phyloP scores from a whole-genome alignment of 2,113 vertebrate species.

The Tragelaphus imberbis region DNA sequence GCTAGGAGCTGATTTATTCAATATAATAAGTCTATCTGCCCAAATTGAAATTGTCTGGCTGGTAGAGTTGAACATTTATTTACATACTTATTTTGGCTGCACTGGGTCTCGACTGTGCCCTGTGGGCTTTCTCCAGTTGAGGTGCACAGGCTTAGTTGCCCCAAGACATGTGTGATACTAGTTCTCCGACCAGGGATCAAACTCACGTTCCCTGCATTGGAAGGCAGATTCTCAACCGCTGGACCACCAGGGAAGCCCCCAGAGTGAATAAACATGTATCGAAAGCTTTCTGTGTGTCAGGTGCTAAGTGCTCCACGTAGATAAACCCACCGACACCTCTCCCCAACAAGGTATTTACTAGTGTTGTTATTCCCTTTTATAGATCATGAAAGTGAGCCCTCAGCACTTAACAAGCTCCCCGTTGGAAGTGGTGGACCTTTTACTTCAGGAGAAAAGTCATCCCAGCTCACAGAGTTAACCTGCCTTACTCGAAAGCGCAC shows the following conservation, averaged over 20 bases:
- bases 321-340: background rate
- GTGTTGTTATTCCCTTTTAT: background rate
- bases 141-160: background rate
- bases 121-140: background rate
- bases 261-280: background rate
- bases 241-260: background rate
- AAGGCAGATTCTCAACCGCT: background rate
- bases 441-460: background rate
- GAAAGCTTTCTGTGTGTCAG: background rate
- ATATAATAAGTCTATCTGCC: background rate
- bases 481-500: background rate
- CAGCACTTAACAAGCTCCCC: background rate
- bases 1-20: background rate
- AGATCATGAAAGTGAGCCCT: background rate
- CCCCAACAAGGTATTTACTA: background rate
- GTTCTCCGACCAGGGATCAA: background rate
- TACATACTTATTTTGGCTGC: background rate
- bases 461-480: background rate
- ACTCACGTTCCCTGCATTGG: background rate
- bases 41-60: background rate
- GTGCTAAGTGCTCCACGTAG: background rate
- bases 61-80: background rate
- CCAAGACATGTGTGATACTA: background rate
- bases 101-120: background rate
- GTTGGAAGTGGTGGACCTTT: background rate